phyloP scores from a whole-genome alignment of 2,888 invertebrate species.

The Mantis religiosa region DNA sequence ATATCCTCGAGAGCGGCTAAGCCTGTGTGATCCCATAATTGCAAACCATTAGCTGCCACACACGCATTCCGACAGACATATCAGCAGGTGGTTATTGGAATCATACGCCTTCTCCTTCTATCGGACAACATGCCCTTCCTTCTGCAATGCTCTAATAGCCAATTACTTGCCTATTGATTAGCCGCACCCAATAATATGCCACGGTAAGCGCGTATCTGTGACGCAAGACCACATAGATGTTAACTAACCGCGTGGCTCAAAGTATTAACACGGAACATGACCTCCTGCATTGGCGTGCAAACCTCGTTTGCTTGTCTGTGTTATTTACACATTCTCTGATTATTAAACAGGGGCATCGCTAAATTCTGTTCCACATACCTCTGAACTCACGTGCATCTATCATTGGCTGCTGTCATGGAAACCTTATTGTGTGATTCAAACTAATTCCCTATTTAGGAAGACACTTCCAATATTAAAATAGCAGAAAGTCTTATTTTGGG shows the following conservation, averaged over 20 bases:
- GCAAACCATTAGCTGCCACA: background rate
- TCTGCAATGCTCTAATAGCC: background rate
- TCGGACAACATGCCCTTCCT: background rate
- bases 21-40: background rate
- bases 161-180: background rate
- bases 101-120: background rate
- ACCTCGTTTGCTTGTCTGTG: no score
- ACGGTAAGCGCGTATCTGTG: background rate
- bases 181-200: background rate
- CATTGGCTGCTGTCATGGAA: no score
- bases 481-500: no score
- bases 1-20: background rate
- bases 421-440: no score
- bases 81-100: background rate
- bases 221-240: background rate
- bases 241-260: background rate
- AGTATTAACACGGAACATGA: background rate
- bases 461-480: no score
- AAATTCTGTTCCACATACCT: no score
- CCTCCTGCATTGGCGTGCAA: no score
- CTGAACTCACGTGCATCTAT: no score
- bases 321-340: no score
- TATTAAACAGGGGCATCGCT: no score
- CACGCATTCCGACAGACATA: background rate
- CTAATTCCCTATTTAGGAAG: no score